phyloP scores from a whole-genome alignment of 2,113 vertebrate genomes.

The Tyrannus savana region DNA sequence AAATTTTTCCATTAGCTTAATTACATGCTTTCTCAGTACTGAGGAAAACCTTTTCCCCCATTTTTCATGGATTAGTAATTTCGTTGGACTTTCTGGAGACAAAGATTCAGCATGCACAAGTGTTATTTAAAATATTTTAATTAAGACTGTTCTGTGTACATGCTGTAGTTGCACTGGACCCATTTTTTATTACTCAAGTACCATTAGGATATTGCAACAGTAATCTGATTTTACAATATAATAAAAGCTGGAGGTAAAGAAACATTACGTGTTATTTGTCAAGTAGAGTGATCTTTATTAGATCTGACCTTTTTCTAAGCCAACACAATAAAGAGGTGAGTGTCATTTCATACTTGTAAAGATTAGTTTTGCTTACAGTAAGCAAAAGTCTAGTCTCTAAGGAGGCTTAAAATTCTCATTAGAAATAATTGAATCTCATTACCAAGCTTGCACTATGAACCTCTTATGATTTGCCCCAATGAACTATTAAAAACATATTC shows the following conservation, averaged over 20 bases:
- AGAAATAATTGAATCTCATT: constrained; percentile 73
- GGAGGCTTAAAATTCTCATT: constrained; percentile 5
- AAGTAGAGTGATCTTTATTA: constrained; percentile 40
- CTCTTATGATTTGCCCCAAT: constrained; percentile 32
- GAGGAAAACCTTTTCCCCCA: accelerated
- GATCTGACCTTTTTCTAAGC: constrained; percentile 11
- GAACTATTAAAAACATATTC: constrained; percentile 25
- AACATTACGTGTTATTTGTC: constrained; percentile 22
- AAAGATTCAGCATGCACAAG: not conserved
- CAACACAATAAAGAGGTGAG: constrained; percentile 23
- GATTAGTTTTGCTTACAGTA: constrained; percentile 64
- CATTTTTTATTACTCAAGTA: not conserved
- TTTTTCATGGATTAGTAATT: not conserved
- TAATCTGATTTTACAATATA: constrained; percentile 20
- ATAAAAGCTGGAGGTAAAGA: not conserved
- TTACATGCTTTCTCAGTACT: not conserved
- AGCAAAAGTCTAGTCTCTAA: not conserved
- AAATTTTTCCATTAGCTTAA: not conserved
- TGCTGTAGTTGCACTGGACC: not conserved
- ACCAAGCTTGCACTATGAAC: constrained; percentile 23
- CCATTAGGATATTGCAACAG: not conserved
- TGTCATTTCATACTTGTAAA: constrained; percentile 21
- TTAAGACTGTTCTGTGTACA: not conserved
- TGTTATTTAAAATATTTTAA: not conserved
- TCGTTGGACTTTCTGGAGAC: not conserved